phyloP scores from a whole-genome alignment of 2,888 invertebrate species.

The Pegoplata infirma region DNA sequence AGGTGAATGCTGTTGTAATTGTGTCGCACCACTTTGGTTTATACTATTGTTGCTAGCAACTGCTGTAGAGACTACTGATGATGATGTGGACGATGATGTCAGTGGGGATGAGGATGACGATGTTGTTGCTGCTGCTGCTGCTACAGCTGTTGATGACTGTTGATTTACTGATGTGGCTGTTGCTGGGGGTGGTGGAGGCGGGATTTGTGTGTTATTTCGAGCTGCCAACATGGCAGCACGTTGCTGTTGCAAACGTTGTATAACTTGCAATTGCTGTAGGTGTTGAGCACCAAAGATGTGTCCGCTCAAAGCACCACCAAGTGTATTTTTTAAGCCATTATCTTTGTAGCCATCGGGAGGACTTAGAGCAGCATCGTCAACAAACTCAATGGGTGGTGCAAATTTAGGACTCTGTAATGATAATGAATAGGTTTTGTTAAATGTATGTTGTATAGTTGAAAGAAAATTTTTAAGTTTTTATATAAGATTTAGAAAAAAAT shows the following conservation, averaged over 20 bases:
- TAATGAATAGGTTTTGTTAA: constrained; percentile 7
- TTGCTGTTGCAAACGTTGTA: constrained; percentile 83
- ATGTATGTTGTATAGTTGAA: no score
- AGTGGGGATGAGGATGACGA: constrained; percentile 32
- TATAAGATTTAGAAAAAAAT: not conserved
- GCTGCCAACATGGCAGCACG: constrained; percentile 79
- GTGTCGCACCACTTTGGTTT: constrained; percentile 50
- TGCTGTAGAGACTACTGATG: constrained; percentile 48
- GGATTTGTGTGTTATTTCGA: constrained; percentile 70
- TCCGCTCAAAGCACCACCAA: constrained; percentile 81
- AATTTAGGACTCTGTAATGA: constrained; percentile 80
- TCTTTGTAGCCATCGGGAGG: constrained; percentile 96
- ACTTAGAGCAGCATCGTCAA: constrained; percentile 90
- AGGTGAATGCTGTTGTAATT: constrained; percentile 65
- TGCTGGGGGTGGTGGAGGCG: constrained; percentile 67
- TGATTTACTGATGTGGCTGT: constrained; percentile 30
- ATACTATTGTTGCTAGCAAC: constrained; percentile 42
- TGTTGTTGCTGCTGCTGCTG: constrained; percentile 63
- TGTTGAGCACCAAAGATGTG: constrained; percentile 84
- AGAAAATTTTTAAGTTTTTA: no score
- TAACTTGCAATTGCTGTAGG: constrained; percentile 81
- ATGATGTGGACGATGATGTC: constrained; percentile 53
- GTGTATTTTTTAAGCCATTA: constrained; percentile 83
- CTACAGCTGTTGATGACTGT: constrained; percentile 63
- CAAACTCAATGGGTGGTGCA: constrained; percentile 85